Evolutionary conservation across 2,797 vertebrate species (phyloP), one percentile per base, ranked within the genome.

Genomic region (Sparus aurata): DNA sequence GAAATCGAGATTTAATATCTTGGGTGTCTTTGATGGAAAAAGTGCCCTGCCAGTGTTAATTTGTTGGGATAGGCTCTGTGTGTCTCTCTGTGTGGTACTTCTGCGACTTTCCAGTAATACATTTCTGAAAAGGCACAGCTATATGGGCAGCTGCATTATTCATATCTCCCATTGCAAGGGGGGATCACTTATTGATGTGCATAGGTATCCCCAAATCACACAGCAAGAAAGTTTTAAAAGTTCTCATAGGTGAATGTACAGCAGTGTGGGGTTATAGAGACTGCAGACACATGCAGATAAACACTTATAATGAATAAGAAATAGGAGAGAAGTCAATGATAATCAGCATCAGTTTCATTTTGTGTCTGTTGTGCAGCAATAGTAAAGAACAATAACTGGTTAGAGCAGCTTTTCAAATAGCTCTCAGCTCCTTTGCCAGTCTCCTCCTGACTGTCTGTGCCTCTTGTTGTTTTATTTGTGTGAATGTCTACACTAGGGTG

Each of bases 171-270:
- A 64, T 84, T 84, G 78, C 83, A 73, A 73, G 50, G 20, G 12
- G 66, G 85, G 72, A 89, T 89, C 75, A 89, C 65, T 89, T 88
- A 92, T 86, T 89, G 81, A 93, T 91, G 86, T 66, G 73, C 79
- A 89, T 61, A 86, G 85, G 77, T 87, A 80, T 85, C 66, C 64
- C 69, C 76, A 79, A 49, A 83, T 85, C 79, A 87, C 64, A 82
- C 15, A 13, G 18, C 45, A 27, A 68, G 59, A 79, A 87, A 75
- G 59, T 87, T 91, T 89, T 16, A 7, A 79, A 73, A 82, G 54
- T 73, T 81, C 49, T 63, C 25, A 22, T 2, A 66, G 10, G 52
- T 64, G 43, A 55, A 68, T 83, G 58, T 27, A 22, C 22, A 64
- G 10, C 38, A 47, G 13, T 27, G 20, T 23, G 38, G 20, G 27